phyloP scores from a whole-genome alignment of 2,797 vertebrate species.

The Netta rufina region DNA sequence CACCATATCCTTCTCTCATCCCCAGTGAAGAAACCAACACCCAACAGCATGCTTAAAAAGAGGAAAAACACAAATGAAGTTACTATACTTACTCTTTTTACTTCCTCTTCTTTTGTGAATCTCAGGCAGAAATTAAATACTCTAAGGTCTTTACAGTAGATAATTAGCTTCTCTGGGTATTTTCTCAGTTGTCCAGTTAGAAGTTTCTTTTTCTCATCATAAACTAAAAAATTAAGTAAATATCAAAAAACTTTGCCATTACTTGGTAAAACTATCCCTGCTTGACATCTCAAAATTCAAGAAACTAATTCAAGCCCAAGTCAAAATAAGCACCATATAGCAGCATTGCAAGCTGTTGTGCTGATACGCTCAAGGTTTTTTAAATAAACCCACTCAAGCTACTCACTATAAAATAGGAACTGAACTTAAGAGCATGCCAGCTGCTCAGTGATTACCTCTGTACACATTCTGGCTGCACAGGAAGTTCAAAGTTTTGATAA shows the following conservation, averaged over 20 bases:
- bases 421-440: neutral
- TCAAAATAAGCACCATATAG: neutral
- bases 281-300: neutral
- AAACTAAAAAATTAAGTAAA: constrained; percentile 75
- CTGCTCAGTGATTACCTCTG: neutral
- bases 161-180: constrained; percentile 86
- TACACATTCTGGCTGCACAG: neutral
- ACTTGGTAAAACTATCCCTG: neutral
- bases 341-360: neutral
- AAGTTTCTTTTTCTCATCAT: constrained; percentile 89
- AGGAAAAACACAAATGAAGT: neutral
- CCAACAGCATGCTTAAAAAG: neutral
- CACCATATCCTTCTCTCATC: neutral
- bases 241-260: neutral
- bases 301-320: neutral
- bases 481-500: neutral
- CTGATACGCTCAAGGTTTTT: neutral
- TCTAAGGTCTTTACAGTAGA: constrained; percentile 89
- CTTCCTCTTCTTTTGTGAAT: constrained; percentile 88
- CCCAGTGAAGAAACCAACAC: neutral
- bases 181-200: constrained; percentile 83
- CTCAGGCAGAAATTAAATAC: constrained; percentile 88
- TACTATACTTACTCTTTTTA: constrained; percentile 83
- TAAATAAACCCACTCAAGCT: neutral
- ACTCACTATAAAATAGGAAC: neutral